Evolutionary conservation across 2,113 vertebrate genomes (phyloP).

Genomic region (Ceyx cyanopectus): DNA sequence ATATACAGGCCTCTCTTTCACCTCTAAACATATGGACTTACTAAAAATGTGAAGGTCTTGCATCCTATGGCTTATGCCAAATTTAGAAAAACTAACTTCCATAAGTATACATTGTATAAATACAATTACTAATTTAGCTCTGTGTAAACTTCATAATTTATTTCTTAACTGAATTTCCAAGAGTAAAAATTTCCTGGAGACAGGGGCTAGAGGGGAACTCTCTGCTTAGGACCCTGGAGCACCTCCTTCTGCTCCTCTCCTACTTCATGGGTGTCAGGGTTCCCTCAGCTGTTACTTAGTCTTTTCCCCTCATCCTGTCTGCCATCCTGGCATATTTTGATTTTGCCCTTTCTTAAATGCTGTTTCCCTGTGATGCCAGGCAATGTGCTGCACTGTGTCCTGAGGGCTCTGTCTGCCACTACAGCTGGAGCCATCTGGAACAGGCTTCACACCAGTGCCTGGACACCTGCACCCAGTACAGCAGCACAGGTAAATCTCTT

Average conservation of each 20-base stretch:
- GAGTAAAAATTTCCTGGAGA: background rate
- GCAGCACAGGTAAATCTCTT: background rate
- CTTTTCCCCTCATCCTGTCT: background rate
- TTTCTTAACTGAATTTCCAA: background rate
- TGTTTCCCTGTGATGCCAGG: background rate
- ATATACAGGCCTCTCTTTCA: background rate
- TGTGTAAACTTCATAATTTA: background rate
- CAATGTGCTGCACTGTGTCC: too few species aligned
- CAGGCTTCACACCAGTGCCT: fast-evolving
- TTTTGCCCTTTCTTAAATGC: background rate
- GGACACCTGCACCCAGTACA: background rate
- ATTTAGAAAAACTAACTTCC: background rate
- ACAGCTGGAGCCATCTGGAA: fast-evolving
- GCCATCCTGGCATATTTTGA: background rate
- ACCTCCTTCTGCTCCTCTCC: too few species aligned
- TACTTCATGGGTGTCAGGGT: background rate
- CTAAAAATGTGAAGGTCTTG: fast-evolving
- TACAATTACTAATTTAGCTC: background rate
- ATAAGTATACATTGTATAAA: background rate
- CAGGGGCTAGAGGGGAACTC: background rate
- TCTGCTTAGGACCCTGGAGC: background rate
- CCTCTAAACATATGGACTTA: background rate
- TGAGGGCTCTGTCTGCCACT: background rate
- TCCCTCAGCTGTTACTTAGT: background rate
- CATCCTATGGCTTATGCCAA: fast-evolving